Base-by-base conservation (phyloP, 2,797 vertebrate species). In the Diglossa cyanea region DNA sequence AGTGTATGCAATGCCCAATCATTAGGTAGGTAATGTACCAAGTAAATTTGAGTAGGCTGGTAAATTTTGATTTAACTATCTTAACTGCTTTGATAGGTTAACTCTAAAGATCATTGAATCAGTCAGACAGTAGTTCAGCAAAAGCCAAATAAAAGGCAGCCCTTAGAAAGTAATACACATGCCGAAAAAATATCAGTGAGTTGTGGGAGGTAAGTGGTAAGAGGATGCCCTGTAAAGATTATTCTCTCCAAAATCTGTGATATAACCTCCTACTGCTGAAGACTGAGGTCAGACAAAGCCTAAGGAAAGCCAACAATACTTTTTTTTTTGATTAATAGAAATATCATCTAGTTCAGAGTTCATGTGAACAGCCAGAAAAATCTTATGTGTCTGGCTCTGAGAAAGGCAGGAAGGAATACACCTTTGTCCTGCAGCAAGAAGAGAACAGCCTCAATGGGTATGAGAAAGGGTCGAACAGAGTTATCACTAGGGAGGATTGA, bases 41-140 rank as follows among this genome's bases (percentile, higher is more conserved):
- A 87, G 78, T 61, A 94, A 85, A 93, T 93, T 87, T 89, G 71
- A 95, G 72, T 82, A 80, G 75, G 35, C 23, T 83, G 72, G 57
- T 94, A 94, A 91, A 87, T 89, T 94, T 95, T 95, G 54, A 81
- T 95, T 91, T 91, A 94, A 89, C 61, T 76, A 15, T 77, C 61
- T 74, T 87, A 87, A 77, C 53, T 83, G 78, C 53, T 89, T 89
- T 86, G 57, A 90, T 79, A 92, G 31, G 68, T 85, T 94, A 93
- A 87, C 75, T 95, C 70, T 62, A 89, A 89, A 92, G 72, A 88
- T 91, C 71, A 80, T 21, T 89, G 72, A 94, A 80, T 77, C 58
- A 91, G 60, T 89, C 60, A 77, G 54, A 88, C 60, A 80, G 55
- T 58, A 82, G 47, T 66, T 83, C 35, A 93, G 42, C 10, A 86